phyloP scores from a whole-genome alignment of 1,140 invertebrate genomes.

The Arion vulgaris region DNA sequence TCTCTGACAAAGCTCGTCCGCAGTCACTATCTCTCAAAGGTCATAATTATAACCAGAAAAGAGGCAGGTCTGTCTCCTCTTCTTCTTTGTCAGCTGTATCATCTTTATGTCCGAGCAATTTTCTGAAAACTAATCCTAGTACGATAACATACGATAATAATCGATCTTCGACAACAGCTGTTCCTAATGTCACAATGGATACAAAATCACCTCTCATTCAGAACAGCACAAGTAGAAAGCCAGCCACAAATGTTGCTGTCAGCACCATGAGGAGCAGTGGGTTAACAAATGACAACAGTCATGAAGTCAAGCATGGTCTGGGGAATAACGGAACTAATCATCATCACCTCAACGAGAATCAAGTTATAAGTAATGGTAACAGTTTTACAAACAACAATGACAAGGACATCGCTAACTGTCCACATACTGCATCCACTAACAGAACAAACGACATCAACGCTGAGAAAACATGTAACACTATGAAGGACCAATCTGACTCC shows the following conservation, averaged over 20 bases:
- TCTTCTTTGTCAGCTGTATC: background rate
- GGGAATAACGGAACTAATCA: too few species aligned
- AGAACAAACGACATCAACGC: background rate
- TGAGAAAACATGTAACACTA: background rate
- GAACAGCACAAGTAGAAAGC: background rate
- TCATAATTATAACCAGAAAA: slow-evolving; percentile 54
- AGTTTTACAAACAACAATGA: background rate
- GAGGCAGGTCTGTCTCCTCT: slow-evolving; percentile 47
- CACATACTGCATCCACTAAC: background rate
- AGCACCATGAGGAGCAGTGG: background rate
- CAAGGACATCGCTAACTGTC: background rate
- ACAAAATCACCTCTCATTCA: background rate
- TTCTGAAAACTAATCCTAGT: background rate
- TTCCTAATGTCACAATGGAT: slow-evolving; percentile 22
- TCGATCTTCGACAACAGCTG: background rate
- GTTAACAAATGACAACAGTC: background rate
- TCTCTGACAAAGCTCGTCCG: background rate
- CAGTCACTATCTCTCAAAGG: slow-evolving; percentile 64
- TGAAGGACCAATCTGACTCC: slow-evolving; percentile 70
- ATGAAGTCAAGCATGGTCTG: too few species aligned
- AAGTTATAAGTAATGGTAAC: background rate
- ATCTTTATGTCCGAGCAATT: background rate
- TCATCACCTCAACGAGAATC: too few species aligned
- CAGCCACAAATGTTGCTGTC: background rate
- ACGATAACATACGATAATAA: background rate